Evolutionary conservation across 2,113 vertebrate species (phyloP).

Genomic region (Hippolais icterina): DNA sequence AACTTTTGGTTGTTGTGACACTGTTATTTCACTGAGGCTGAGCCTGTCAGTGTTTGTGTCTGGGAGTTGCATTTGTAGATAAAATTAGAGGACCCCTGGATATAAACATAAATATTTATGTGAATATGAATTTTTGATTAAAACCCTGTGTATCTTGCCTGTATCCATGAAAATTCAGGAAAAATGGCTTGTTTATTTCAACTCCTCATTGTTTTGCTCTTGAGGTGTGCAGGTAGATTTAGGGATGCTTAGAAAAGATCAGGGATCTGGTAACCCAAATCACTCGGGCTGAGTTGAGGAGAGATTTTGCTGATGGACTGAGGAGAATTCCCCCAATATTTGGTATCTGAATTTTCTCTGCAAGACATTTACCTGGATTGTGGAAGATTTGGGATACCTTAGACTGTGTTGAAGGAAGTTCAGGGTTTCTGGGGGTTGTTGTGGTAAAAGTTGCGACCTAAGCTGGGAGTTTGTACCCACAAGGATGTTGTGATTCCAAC

Average conservation of each 20-base stretch:
- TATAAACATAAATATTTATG: not conserved
- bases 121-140: not conserved
- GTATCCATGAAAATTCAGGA: not conserved
- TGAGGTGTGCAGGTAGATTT: not conserved
- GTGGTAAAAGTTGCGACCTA: rapidly evolving
- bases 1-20: not conserved
- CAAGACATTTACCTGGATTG: not conserved
- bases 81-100: not conserved
- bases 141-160: not conserved
- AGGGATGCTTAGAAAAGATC: not conserved
- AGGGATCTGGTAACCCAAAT: not conserved
- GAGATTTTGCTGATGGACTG: not conserved
- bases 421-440: not conserved
- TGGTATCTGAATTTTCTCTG: not conserved
- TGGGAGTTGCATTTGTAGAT: not conserved
- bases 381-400: not conserved
- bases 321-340: not conserved
- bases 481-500: too few species aligned
- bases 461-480: not conserved
- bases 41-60: not conserved
- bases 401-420: not conserved
- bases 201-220: not conserved
- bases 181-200: not conserved
- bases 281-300: not conserved
- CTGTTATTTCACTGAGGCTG: not conserved